A percentile compares a stretch with the other conserved stretches of the same genome.
Evolutionary conservation across 1,140 invertebrate species (phyloP).

Genomic region (Zaprionus inermis): DNA sequence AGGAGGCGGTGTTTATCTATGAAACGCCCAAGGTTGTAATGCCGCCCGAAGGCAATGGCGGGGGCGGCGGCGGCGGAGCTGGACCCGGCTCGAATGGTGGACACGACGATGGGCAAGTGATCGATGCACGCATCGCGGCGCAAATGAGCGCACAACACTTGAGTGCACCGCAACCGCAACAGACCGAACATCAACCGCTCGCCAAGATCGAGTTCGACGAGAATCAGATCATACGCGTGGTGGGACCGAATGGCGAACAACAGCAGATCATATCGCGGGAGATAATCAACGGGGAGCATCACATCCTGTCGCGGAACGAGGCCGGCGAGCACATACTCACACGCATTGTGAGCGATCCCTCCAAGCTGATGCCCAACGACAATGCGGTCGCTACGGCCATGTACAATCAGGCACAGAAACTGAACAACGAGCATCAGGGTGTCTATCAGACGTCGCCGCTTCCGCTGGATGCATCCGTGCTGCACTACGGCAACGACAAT

Average conservation of each 20-base stretch:
- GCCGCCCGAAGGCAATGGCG: constrained; percentile 45
- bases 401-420: constrained; percentile 82
- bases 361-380: constrained; percentile 81
- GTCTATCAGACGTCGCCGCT: constrained; percentile 81
- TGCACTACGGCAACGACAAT: constrained; percentile 77
- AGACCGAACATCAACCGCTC: constrained; percentile 75
- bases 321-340: constrained; percentile 84
- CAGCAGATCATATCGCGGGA: constrained; percentile 84
- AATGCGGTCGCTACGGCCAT: constrained; percentile 81
- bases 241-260: constrained; percentile 81
- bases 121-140: constrained; percentile 78
- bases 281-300: constrained; percentile 83
- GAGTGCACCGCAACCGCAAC: constrained; percentile 50
- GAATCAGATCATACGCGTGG: constrained; percentile 82
- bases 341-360: constrained; percentile 83
- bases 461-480: constrained; percentile 76
- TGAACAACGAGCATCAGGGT: constrained; percentile 76
- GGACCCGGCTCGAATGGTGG: constrained; percentile 30
- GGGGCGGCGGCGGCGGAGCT: constrained; percentile 12
- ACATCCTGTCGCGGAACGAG: constrained; percentile 83
- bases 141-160: constrained; percentile 73
- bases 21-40: constrained; percentile 81
- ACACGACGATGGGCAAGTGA: constrained; percentile 73
- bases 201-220: constrained; percentile 83
- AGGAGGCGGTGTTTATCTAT: constrained; percentile 82